Base-by-base conservation (phyloP, 1,140 invertebrate species). In the Charaxes varanes region DNA sequence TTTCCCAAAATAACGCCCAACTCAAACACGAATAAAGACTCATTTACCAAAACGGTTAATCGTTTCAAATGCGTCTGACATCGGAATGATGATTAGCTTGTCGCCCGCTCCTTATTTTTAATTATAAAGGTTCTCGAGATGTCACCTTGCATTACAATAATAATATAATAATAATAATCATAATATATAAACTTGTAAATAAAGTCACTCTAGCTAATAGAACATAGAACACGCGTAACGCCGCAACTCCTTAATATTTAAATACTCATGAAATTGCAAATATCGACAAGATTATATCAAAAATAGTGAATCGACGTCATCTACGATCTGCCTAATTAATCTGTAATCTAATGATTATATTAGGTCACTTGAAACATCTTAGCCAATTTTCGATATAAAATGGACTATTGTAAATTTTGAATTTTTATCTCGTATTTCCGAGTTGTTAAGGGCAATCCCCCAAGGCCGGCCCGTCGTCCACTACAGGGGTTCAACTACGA, bases 271-370 rank as follows among this genome's bases (percentile, higher is more conserved):
- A 69, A 71, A 74, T 63, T 68, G 66, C 76, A 77, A 79, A 78
- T 82, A 80, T 78, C 78, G 76, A 82, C 73, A 82, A 82, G 78
- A 82, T 72, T 65, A 77, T 82, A 82, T 82, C 78, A 82, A 82
- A 82, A 82, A 82, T 82, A 82, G 78, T 77, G 72, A 64, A 78
- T 71, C 61, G 68, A 77, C 67, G 54, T 65, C 59, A 50, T 48
- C 66, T 72, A 82, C 63, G 65, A 72, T 77, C 69, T 73, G 72
- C 56, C 65, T 76, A 74, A 73, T 70, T 70, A 53, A 67, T 73
- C 64, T 76, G 65, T 76, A 72, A 56, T 67, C 60, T 65, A 67
- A 70, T 58, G 66, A 74, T 72, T 45, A 46, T 49, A 45, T 68
- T 68, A 68, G 60, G 62, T 77, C 71, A 69, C 57, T 59, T 62